These are phyloP conservation scores for Lutra lutra DNA, from an alignment of 2,797 vertebrate genomes.

Conservation along the genomic window DNA sequence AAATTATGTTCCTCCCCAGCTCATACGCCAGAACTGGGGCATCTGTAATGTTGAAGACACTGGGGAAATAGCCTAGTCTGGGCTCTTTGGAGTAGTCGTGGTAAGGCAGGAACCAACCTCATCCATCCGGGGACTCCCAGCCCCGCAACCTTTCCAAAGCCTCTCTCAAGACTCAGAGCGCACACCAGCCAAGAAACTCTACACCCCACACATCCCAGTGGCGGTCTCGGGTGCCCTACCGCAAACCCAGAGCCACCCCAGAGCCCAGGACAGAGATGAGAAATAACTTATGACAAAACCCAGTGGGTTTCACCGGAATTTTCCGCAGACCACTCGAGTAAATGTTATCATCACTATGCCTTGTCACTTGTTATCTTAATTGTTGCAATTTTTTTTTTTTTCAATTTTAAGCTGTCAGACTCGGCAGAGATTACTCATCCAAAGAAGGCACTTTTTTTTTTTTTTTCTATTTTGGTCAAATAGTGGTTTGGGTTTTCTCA, in stretches of 20 bases:
- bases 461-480: constrained; percentile 57
- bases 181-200: not conserved
- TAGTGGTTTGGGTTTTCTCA: constrained; percentile 58
- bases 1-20: not conserved
- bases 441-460: not conserved
- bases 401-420: constrained; percentile 14
- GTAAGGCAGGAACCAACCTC: not conserved
- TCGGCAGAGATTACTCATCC: constrained; percentile 57
- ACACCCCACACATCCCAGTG: not conserved
- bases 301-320: not conserved
- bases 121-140: not conserved
- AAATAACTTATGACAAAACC: not conserved
- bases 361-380: not conserved
- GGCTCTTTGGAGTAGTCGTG: not conserved
- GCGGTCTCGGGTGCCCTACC: not conserved
- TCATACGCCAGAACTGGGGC: not conserved
- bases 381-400: not conserved
- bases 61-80: fast-evolving
- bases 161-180: not conserved
- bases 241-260: not conserved
- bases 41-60: not conserved
- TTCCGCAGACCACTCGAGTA: not conserved
- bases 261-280: not conserved
- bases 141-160: not conserved
- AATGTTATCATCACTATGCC: not conserved